Percentiles rank a stretch among this genome's conserved stretches.
phyloP scores from a whole-genome alignment of 2,797 vertebrate genomes.

The Yasuhikotakia modesta region DNA sequence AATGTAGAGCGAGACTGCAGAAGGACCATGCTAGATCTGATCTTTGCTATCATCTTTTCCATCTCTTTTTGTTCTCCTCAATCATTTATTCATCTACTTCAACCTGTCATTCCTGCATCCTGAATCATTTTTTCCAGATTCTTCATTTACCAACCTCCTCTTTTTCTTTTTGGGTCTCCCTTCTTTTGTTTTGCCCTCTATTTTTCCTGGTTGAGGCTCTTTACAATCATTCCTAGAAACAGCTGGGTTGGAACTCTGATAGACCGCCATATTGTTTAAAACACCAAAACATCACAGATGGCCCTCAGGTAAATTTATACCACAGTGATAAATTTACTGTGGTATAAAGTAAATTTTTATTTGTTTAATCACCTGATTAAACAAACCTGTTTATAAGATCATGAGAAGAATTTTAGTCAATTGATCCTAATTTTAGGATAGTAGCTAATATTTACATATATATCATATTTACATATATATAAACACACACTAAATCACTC shows the following conservation, averaged over 20 bases:
- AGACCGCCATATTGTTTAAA: slow-evolving; percentile 22
- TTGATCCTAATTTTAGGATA: slow-evolving; percentile 12
- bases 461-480: neutral
- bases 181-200: slow-evolving; percentile 30
- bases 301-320: neutral
- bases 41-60: slow-evolving; percentile 47
- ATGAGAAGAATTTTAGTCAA: neutral
- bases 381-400: too few relatives aligned
- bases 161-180: neutral
- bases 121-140: slow-evolving; percentile 49
- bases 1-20: slow-evolving; percentile 53
- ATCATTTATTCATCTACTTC: slow-evolving; percentile 55
- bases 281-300: slow-evolving; percentile 19
- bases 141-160: slow-evolving; percentile 9
- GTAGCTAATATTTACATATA: too few relatives aligned
- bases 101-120: slow-evolving; percentile 45
- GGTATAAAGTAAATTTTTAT: too few relatives aligned
- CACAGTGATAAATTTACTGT: too few relatives aligned
- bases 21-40: slow-evolving; percentile 38
- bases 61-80: slow-evolving; percentile 41
- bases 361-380: too few relatives aligned
- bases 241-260: slow-evolving; percentile 39
- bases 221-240: slow-evolving; percentile 47
- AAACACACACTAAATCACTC: slow-evolving; percentile 28
- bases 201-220: slow-evolving; percentile 23